These are phyloP conservation scores for Sisor rabdophorus DNA, from an alignment of 2,113 vertebrate genomes.

Conservation along the genomic window DNA sequence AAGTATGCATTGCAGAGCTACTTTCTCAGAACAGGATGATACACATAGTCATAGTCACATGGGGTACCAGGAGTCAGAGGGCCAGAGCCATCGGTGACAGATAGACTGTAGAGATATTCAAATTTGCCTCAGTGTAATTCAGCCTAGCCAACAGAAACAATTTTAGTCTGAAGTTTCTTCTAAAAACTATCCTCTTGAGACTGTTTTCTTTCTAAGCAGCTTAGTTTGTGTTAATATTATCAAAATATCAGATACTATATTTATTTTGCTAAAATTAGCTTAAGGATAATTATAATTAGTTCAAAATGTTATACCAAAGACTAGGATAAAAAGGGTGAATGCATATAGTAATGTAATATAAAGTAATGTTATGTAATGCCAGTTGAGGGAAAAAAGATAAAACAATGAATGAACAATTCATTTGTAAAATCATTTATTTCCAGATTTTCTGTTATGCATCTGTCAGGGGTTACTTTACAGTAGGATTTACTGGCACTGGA, in stretches of 20 bases:
- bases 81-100: slow-evolving; percentile 18
- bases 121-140: slow-evolving; percentile 6
- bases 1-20: not conserved
- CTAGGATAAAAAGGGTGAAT: not conserved
- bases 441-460: not conserved
- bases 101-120: slow-evolving; percentile 18
- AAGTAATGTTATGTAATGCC: not conserved
- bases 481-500: not conserved
- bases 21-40: slow-evolving; percentile 21
- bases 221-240: not conserved
- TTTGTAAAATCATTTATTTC: too few relatives aligned
- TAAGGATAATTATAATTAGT: not conserved
- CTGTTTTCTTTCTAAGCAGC: not conserved
- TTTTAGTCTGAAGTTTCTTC: not conserved
- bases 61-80: slow-evolving; percentile 18
- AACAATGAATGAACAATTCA: too few relatives aligned
- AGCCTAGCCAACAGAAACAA: slow-evolving; percentile 12
- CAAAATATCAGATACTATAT: not conserved
- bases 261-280: too few relatives aligned
- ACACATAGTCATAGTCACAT: slow-evolving; percentile 14
- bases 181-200: not conserved
- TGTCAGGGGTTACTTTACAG: not conserved
- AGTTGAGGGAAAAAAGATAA: not conserved
- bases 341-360: not conserved
- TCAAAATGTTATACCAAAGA: not conserved